Percentiles rank a stretch among this genome's conserved stretches.
These are phyloP conservation scores for Chrosomus eos DNA, from an alignment of 2,797 vertebrate genomes.

Conservation along the genomic window DNA sequence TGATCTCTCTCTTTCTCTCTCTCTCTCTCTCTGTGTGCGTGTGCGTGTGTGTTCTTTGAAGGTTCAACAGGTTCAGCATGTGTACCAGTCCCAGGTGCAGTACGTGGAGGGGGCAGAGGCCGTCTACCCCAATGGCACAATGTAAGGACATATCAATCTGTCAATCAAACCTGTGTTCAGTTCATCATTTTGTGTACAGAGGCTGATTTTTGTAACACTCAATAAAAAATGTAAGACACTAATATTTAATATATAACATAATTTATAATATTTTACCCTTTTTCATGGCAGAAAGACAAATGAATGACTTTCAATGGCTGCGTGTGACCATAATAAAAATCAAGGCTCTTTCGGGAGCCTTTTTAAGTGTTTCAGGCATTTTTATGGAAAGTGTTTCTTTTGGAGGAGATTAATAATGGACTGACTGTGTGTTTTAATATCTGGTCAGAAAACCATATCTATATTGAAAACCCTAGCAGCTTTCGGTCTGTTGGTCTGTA, in stretches of 20 bases:
- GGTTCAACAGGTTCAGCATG: conserved; percentile 91
- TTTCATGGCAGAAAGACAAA: not conserved
- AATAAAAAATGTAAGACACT: not conserved
- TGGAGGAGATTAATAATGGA: not conserved
- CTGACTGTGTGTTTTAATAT: not conserved
- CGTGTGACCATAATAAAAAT: not conserved
- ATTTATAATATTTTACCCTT: not conserved
- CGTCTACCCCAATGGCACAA: conserved; percentile 94
- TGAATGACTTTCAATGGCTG: too few relatives aligned
- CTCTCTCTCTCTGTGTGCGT: conserved; percentile 35
- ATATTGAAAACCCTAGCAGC: not conserved
- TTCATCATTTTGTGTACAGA: not conserved
- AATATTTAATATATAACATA: not conserved
- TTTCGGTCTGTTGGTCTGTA: not conserved
- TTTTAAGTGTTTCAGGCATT: not conserved
- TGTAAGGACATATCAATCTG: conserved; percentile 72
- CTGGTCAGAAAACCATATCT: not conserved
- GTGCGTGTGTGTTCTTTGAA: conserved; percentile 62
- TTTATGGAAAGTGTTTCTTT: not conserved
- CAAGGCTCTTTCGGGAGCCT: not conserved
- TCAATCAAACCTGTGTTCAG: conserved; percentile 6
- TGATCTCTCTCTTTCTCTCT: not conserved
- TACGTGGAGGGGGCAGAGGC: conserved; percentile 94
- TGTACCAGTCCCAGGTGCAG: conserved; percentile 94
- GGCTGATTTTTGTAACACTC: not conserved